A percentile compares a stretch with the other conserved stretches of the same genome.
These are phyloP conservation scores for Prunella strophiata DNA, from an alignment of 2,797 vertebrate species.

Conservation along the genomic window DNA sequence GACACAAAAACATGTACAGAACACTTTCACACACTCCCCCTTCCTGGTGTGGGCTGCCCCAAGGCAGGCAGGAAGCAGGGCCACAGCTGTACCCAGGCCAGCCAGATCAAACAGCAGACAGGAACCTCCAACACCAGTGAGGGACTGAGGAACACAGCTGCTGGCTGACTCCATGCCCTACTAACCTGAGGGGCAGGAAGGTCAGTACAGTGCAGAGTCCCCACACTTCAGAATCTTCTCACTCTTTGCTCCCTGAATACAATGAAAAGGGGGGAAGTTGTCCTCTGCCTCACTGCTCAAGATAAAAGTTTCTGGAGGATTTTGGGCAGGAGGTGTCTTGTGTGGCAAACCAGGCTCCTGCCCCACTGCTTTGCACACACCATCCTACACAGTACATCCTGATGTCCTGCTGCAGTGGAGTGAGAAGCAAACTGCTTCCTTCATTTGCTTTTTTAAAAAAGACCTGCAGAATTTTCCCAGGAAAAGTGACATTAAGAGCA, in stretches of 20 bases:
- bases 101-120: not conserved
- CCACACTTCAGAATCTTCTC: not conserved
- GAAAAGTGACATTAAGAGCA: not conserved
- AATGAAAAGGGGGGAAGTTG: not conserved
- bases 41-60: not conserved
- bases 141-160: not conserved
- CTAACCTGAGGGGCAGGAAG: not conserved
- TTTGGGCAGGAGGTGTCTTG: no score
- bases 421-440: not conserved
- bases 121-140: not conserved
- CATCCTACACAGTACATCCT: not conserved
- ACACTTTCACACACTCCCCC: not conserved
- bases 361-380: not conserved
- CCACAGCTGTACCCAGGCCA: not conserved
- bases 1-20: rapidly evolving
- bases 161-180: not conserved
- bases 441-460: not conserved
- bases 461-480: not conserved
- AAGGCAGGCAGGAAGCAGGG: not conserved
- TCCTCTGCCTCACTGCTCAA: not conserved
- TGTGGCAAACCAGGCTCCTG: not conserved
- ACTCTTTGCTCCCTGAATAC: not conserved
- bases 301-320: not conserved
- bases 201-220: not conserved
- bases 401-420: not conserved